Evolutionary conservation across 1,140 invertebrate species (phyloP).

Genomic region (Brachionus asplanchnoidis): DNA sequence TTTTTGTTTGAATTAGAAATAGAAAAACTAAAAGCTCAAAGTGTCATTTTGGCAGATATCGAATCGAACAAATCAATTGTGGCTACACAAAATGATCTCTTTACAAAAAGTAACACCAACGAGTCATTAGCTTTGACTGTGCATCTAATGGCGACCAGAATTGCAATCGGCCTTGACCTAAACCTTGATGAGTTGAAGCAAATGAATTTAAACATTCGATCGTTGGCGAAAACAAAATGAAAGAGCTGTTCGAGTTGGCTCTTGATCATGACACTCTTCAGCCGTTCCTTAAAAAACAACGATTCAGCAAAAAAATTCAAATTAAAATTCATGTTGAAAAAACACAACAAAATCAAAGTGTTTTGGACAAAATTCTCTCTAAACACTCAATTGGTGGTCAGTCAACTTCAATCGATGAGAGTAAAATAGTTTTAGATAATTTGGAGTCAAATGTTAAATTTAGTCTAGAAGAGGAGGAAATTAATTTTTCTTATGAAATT

Average conservation of each 20-base stretch:
- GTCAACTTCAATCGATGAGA: neutral
- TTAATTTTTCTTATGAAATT: neutral
- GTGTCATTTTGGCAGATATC: neutral
- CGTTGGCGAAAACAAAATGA: neutral
- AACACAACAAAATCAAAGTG: neutral
- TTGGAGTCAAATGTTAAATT: neutral
- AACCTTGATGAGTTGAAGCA: neutral
- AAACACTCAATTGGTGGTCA: neutral
- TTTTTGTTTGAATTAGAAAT: neutral
- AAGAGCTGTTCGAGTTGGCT: neutral
- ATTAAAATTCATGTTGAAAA: neutral
- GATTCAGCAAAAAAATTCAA: neutral
- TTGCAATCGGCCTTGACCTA: neutral
- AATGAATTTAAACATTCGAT: neutral
- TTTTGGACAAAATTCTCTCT: neutral
- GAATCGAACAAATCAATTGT: neutral
- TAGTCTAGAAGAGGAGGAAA: neutral
- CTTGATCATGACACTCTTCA: neutral
- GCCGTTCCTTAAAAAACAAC: neutral
- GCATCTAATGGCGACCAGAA: neutral
- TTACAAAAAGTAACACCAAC: neutral
- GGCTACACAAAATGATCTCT: neutral
- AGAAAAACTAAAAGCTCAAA: neutral
- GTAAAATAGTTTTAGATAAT: neutral
- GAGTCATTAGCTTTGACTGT: neutral